A percentile compares a stretch with the other conserved stretches of the same genome.
phyloP scores from a whole-genome alignment of 2,888 invertebrate genomes.

The Tiliacea citrago region DNA sequence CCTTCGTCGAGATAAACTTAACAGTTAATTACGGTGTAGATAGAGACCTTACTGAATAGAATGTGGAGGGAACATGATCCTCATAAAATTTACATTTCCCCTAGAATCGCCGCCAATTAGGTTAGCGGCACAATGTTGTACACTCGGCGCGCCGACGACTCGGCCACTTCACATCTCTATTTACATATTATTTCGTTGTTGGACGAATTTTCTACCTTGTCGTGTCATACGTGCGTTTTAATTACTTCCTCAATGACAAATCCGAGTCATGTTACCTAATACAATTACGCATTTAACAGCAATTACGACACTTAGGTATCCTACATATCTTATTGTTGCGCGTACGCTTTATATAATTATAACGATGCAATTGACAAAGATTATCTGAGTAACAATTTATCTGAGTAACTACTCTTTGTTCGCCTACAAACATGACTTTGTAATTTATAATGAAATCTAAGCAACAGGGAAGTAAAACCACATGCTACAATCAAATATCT shows the following conservation, averaged over 20 bases:
- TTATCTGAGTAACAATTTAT: not conserved
- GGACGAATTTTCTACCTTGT: slow-evolving; percentile 36
- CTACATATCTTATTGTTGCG: slow-evolving; percentile 26
- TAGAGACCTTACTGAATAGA: slow-evolving; percentile 63
- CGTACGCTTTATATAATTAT: slow-evolving; percentile 39
- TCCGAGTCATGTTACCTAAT: slow-evolving; percentile 38
- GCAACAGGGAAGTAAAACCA: not conserved
- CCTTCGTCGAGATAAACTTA: slow-evolving; percentile 46
- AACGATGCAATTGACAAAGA: slow-evolving; percentile 22
- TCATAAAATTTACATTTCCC: slow-evolving; percentile 86
- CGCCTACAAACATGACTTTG: not conserved
- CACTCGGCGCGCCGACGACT: slow-evolving; percentile 61
- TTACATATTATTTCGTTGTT: slow-evolving; percentile 66
- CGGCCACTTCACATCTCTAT: slow-evolving; percentile 65
- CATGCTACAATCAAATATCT: slow-evolving; percentile 4
- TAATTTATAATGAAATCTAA: not conserved
- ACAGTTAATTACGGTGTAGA: slow-evolving; percentile 64
- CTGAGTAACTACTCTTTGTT: not conserved
- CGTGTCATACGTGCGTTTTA: slow-evolving; percentile 35
- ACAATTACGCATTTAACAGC: slow-evolving; percentile 31
- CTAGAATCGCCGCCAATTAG: slow-evolving; percentile 86
- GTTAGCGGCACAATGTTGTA: slow-evolving; percentile 83
- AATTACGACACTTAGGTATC: slow-evolving; percentile 38
- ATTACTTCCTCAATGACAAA: slow-evolving; percentile 51
- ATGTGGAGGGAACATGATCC: slow-evolving; percentile 71